A percentile compares a stretch with the other conserved stretches of the same genome.
phyloP scores from a whole-genome alignment of 1,140 invertebrate genomes.

The Melitaea cinxia region DNA sequence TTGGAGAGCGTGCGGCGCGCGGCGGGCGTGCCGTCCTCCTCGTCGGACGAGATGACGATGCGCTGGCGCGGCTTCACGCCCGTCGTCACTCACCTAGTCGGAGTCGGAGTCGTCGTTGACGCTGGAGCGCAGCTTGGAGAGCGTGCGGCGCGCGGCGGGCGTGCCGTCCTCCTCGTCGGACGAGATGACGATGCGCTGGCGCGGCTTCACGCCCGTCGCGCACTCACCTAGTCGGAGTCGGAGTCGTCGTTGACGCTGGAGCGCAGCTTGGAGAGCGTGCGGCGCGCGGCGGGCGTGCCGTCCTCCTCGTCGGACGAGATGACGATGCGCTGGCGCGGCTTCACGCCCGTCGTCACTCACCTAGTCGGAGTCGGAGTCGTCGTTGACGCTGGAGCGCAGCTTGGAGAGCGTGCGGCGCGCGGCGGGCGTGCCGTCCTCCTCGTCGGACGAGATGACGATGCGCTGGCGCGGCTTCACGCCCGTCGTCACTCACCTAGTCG shows the following conservation, averaged over 20 bases:
- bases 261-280: conserved; percentile 73
- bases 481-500: too few species aligned
- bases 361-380: too few species aligned
- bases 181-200: conserved; percentile 79
- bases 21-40: conserved; percentile 77
- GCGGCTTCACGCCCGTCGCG: conserved; percentile 77
- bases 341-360: conserved; percentile 64
- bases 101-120: conserved; percentile 70
- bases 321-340: conserved; percentile 78
- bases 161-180: conserved; percentile 80
- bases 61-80: conserved; percentile 78
- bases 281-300: conserved; percentile 71
- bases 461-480: too few species aligned
- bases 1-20: conserved; percentile 73
- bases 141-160: conserved; percentile 69
- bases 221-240: too few species aligned
- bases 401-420: too few species aligned
- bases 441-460: too few species aligned
- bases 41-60: conserved; percentile 80
- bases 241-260: conserved; percentile 69
- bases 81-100: too few species aligned
- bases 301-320: conserved; percentile 81
- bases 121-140: conserved; percentile 72
- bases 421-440: too few species aligned
- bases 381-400: too few species aligned